Percentiles rank a stretch among this genome's conserved stretches.
Evolutionary conservation across 2,888 invertebrate species (phyloP).

Genomic region (Rhingia campestris): DNA sequence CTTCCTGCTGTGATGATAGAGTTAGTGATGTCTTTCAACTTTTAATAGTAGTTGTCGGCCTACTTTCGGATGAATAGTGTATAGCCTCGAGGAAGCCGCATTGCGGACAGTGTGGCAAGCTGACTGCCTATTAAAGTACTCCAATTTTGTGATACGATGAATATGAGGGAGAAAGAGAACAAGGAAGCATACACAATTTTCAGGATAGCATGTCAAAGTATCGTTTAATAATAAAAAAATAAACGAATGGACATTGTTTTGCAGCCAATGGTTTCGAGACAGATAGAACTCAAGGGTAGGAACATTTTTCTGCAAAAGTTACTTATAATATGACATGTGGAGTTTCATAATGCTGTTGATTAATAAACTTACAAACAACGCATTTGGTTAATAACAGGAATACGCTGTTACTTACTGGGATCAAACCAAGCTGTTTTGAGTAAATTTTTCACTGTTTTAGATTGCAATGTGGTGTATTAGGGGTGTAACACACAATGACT

Average conservation of each 20-base stretch:
- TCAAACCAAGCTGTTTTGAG: too few relatives aligned
- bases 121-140: conserved; percentile 55
- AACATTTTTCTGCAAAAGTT: too few relatives aligned
- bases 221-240: conserved; percentile 16
- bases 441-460: too few relatives aligned
- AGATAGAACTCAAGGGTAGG: background rate
- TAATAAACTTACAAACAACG: too few relatives aligned
- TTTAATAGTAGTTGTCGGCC: conserved; percentile 45
- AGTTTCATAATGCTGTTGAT: too few relatives aligned
- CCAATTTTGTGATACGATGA: conserved; percentile 58
- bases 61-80: conserved; percentile 52
- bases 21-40: conserved; percentile 23
- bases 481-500: too few relatives aligned
- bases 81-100: conserved; percentile 60
- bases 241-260: background rate
- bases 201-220: conserved; percentile 60
- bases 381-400: too few relatives aligned
- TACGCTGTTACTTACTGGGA: too few relatives aligned
- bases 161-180: conserved; percentile 36
- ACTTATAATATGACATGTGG: too few relatives aligned
- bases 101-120: conserved; percentile 63
- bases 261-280: too few relatives aligned
- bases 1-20: conserved; percentile 43
- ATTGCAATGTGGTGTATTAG: too few relatives aligned
- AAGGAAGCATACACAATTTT: conserved; percentile 39